Conservation (phyloP, 2,113 vertebrate genomes). For the Leiothrix lutea region DNA sequence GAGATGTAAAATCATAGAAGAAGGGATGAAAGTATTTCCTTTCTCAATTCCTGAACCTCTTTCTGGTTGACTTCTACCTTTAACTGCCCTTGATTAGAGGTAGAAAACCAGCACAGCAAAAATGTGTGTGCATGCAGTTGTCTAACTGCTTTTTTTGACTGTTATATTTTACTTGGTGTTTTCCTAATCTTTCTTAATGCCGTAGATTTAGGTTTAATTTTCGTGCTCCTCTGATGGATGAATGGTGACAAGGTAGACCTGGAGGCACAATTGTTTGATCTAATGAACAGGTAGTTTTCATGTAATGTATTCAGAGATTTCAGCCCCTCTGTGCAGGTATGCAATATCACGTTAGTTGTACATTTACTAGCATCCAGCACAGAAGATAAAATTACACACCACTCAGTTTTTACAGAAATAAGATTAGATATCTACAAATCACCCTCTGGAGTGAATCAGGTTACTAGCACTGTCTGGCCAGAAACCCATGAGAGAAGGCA, state of each 20-base stretch:
- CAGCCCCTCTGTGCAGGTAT: not conserved
- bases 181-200: not conserved
- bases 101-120: not conserved
- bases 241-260: not conserved
- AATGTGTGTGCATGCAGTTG: not conserved
- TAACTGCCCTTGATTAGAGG: not conserved
- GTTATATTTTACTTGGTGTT: fast-evolving
- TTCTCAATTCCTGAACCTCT: not conserved
- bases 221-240: not conserved
- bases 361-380: not conserved
- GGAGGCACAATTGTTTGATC: not conserved
- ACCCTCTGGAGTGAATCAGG: slow-evolving; percentile 35
- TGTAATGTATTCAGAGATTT: not conserved
- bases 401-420: slow-evolving; percentile 21
- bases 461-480: slow-evolving; percentile 21
- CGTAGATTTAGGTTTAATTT: not conserved
- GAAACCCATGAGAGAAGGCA: not conserved
- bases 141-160: not conserved
- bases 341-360: slow-evolving; percentile 21
- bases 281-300: not conserved
- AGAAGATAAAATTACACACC: slow-evolving; percentile 36
- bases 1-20: not conserved
- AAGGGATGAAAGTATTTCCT: not conserved
- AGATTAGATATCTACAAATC: slow-evolving; percentile 31
- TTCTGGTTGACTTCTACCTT: not conserved